These are phyloP conservation scores for Chloroceryle aenea DNA, from an alignment of 2,113 vertebrate species.

Conservation along the genomic window DNA sequence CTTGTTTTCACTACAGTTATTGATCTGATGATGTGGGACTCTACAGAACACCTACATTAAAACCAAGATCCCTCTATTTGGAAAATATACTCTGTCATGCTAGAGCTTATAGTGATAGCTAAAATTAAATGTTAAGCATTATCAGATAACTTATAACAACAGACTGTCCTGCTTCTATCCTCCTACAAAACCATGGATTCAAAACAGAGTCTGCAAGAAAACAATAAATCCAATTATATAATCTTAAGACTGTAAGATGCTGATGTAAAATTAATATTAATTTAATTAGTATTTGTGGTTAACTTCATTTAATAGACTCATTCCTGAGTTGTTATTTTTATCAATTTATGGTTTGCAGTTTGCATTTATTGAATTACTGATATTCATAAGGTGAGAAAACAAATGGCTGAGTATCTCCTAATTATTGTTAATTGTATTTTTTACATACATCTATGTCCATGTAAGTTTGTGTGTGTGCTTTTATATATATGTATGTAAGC, in stretches of 20 bases:
- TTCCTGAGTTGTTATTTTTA: not conserved
- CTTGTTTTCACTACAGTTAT: not conserved
- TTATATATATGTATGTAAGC: fast-evolving
- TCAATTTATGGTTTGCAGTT: not conserved
- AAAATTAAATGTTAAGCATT: not conserved
- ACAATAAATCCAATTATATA: not conserved
- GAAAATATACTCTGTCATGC: not conserved
- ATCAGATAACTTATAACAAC: not conserved
- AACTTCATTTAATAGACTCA: not conserved
- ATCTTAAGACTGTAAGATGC: not conserved
- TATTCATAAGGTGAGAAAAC: not conserved
- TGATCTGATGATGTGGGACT: not conserved
- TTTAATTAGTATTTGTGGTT: not conserved
- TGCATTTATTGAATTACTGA: not conserved
- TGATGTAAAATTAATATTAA: not conserved
- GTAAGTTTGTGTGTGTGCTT: no score
- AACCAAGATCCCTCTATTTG: not conserved
- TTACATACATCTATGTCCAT: not conserved
- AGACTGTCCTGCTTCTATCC: not conserved
- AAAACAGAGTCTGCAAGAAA: not conserved
- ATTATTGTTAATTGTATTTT: not conserved
- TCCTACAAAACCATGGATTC: not conserved
- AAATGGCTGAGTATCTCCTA: not conserved
- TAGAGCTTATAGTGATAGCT: not conserved
- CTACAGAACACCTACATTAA: not conserved